Conservation (phyloP, 2,888 invertebrate species). For the Cheilosia variabilis region DNA sequence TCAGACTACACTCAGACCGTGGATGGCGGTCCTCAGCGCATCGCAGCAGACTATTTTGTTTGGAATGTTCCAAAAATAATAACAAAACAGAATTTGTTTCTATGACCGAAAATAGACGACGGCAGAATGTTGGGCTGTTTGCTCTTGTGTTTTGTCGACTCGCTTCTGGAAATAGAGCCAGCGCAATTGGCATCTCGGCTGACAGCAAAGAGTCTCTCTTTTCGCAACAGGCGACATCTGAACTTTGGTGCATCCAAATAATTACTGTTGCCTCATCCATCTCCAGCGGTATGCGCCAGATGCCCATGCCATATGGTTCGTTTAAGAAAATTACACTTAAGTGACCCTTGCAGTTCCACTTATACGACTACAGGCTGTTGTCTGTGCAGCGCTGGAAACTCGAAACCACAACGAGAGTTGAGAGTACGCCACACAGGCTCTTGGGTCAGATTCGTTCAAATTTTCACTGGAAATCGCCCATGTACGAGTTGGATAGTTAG, state of each 20-base stretch:
- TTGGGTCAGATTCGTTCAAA: slow-evolving; percentile 16
- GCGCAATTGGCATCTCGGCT: slow-evolving; percentile 43
- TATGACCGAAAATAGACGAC: slow-evolving; percentile 68
- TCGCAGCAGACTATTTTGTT: slow-evolving; percentile 38
- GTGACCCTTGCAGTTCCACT: slow-evolving; percentile 72
- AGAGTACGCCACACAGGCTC: slow-evolving; percentile 56
- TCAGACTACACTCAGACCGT: slow-evolving; percentile 37
- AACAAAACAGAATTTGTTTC: slow-evolving; percentile 65
- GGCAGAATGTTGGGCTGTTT: slow-evolving; percentile 36
- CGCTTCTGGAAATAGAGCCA: slow-evolving; percentile 62
- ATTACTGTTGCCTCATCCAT: slow-evolving; percentile 58
- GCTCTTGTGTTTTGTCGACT: slow-evolving; percentile 45
- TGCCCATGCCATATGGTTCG: slow-evolving; percentile 72
- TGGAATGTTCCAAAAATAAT: slow-evolving; percentile 72
- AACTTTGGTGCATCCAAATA: slow-evolving; percentile 69
- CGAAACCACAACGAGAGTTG: slow-evolving; percentile 61
- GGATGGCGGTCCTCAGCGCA: slow-evolving; percentile 44
- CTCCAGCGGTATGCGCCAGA: slow-evolving; percentile 44
- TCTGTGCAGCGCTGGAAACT: slow-evolving; percentile 45
- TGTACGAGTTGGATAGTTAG: slow-evolving; percentile 19
- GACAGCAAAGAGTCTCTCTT: slow-evolving; percentile 45
- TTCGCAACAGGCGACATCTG: slow-evolving; percentile 70
- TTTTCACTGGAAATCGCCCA: slow-evolving; percentile 26
- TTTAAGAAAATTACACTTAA: slow-evolving; percentile 71
- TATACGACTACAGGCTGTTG: slow-evolving; percentile 45